Conservation (phyloP, 1,140 invertebrate species). For the Zaprionus vittiger region DNA sequence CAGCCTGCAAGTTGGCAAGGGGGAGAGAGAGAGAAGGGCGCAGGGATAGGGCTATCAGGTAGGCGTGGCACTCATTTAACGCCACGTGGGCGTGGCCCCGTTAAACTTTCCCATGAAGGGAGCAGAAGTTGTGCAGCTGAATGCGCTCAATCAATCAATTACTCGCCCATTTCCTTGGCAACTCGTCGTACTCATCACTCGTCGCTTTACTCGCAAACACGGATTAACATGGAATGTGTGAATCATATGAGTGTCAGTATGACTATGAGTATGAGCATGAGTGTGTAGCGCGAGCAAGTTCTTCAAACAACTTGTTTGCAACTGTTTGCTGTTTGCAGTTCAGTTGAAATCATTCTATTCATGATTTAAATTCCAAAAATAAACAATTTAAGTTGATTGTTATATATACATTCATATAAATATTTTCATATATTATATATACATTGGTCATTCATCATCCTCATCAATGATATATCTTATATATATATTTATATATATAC, state of each 20-base stretch:
- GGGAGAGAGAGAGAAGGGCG: background rate
- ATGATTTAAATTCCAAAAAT: background rate
- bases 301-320: background rate
- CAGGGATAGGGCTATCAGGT: background rate
- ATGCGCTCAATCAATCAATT: conserved; percentile 36
- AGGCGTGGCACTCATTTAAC: conserved; percentile 18
- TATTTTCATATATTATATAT: no score
- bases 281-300: background rate
- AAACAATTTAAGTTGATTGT: background rate
- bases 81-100: conserved; percentile 14
- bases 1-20: background rate
- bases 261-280: background rate
- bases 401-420: no score
- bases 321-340: background rate
- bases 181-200: background rate
- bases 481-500: no score
- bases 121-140: conserved; percentile 8
- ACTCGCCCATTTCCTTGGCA: conserved; percentile 14
- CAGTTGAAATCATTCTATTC: background rate
- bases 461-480: no score
- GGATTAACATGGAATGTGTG: background rate
- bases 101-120: conserved; percentile 20
- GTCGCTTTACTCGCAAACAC: background rate
- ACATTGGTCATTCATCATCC: no score
- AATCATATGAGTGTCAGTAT: background rate